A percentile compares a stretch with the other conserved stretches of the same genome.
Conservation (phyloP, 2,797 vertebrate genomes). For the Forpus xanthops region DNA sequence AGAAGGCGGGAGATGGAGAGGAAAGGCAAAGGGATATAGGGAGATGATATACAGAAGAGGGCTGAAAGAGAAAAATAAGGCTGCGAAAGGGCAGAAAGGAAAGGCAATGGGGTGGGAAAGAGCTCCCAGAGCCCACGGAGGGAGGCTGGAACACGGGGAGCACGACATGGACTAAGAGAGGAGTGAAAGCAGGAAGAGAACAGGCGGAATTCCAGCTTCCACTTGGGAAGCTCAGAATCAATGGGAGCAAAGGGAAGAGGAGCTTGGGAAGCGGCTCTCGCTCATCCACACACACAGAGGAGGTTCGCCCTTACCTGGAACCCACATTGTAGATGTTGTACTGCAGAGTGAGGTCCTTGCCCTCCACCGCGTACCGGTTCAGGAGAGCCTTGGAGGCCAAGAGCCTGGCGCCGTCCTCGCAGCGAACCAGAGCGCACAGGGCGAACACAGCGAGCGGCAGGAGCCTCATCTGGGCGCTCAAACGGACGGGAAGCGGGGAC, state of each 20-base stretch:
- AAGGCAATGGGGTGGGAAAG: accelerated
- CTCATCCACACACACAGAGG: not conserved
- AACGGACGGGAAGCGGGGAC: not conserved
- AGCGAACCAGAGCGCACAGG: slow-evolving; percentile 64
- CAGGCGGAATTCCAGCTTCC: not conserved
- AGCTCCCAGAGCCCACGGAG: not conserved
- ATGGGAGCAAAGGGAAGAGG: not conserved
- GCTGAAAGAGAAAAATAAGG: not conserved
- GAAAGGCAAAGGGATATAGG: accelerated
- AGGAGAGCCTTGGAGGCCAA: slow-evolving; percentile 92
- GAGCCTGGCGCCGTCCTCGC: slow-evolving; percentile 92
- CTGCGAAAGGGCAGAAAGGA: not conserved
- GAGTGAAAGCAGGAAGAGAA: accelerated
- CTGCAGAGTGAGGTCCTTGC: slow-evolving; percentile 91
- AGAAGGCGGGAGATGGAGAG: not conserved
- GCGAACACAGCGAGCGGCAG: slow-evolving; percentile 67
- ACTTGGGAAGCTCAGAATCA: not conserved
- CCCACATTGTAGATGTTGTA: slow-evolving; percentile 98
- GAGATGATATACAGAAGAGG: not conserved
- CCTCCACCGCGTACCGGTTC: slow-evolving; percentile 94
- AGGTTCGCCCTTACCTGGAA: slow-evolving; percentile 81
- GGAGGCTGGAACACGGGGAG: no score
- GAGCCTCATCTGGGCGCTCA: slow-evolving; percentile 79
- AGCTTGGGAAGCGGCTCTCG: not conserved
- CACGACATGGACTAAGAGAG: not conserved